phyloP scores from a whole-genome alignment of 37 sponge, comb jelly and placozoan species.

The Ephydatia muelleri region DNA sequence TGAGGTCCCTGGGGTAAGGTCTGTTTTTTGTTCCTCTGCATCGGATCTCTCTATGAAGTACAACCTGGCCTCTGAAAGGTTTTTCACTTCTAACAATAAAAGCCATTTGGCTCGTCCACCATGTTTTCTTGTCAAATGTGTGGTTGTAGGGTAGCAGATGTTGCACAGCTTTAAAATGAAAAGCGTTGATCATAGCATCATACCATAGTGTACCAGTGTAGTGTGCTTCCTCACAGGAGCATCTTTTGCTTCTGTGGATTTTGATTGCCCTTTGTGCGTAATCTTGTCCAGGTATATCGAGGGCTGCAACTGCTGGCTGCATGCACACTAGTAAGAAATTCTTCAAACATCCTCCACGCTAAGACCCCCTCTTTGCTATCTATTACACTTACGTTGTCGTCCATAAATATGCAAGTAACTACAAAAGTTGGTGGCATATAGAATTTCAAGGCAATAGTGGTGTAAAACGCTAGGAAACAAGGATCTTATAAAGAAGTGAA shows the following conservation, averaged over 20 bases:
- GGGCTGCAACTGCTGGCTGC: background rate
- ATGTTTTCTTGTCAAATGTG: too few relatives aligned
- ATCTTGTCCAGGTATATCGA: background rate
- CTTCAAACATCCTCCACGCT: background rate
- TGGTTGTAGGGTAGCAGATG: background rate
- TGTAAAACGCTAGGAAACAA: too few relatives aligned
- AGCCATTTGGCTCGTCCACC: too few relatives aligned
- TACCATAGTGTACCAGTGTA: too few relatives aligned
- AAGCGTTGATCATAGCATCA: background rate
- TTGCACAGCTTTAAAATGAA: background rate
- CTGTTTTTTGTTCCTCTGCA: too few relatives aligned
- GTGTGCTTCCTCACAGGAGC: too few relatives aligned
- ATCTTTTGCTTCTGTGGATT: background rate
- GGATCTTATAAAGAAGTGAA: background rate
- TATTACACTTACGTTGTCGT: background rate
- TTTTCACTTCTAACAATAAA: too few relatives aligned
- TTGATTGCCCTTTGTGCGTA: background rate
- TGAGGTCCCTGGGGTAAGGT: too few relatives aligned
- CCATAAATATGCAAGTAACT: background rate
- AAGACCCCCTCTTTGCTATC: background rate
- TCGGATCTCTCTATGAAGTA: too few relatives aligned
- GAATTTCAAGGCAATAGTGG: background rate
- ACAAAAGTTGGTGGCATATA: background rate
- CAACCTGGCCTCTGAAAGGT: too few relatives aligned
- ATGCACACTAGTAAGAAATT: background rate